A percentile compares a stretch with the other conserved stretches of the same genome.
Evolutionary conservation across 2,113 vertebrate species (phyloP).

Genomic region (Furnarius figulus): DNA sequence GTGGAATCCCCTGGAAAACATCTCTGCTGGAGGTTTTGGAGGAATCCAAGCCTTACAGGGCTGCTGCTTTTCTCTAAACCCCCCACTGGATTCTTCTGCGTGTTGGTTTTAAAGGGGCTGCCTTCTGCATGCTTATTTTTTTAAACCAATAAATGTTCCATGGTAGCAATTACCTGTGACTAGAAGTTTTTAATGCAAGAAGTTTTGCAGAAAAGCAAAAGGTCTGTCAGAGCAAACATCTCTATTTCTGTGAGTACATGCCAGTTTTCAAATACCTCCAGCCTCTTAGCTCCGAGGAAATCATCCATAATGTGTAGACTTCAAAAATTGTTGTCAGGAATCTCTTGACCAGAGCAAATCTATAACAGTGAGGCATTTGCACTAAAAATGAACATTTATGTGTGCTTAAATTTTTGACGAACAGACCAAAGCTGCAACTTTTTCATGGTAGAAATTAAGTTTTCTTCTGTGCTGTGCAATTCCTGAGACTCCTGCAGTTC

Average conservation of each 20-base stretch:
- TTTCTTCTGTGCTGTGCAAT: neutral
- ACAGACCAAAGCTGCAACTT: neutral
- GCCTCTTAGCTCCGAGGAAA: neutral
- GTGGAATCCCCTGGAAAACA: neutral
- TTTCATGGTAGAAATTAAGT: neutral
- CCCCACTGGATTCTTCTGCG: neutral
- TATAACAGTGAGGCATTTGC: neutral
- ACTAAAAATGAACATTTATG: neutral
- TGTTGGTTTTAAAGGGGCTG: neutral
- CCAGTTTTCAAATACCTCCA: neutral
- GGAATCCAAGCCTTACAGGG: neutral
- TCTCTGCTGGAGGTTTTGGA: neutral
- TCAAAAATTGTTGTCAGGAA: neutral
- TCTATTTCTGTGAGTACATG: neutral
- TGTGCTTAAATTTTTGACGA: neutral
- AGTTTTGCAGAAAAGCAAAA: neutral
- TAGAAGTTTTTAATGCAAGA: neutral
- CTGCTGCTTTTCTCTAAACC: neutral
- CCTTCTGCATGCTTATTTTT: conserved; percentile 55
- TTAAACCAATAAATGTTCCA: neutral
- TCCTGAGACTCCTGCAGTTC: neutral
- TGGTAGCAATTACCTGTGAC: neutral
- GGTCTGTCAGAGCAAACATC: neutral
- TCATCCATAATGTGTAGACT: neutral
- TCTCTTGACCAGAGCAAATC: neutral